Conservation (phyloP, 1,140 invertebrate genomes). For the Myzus persicae region DNA sequence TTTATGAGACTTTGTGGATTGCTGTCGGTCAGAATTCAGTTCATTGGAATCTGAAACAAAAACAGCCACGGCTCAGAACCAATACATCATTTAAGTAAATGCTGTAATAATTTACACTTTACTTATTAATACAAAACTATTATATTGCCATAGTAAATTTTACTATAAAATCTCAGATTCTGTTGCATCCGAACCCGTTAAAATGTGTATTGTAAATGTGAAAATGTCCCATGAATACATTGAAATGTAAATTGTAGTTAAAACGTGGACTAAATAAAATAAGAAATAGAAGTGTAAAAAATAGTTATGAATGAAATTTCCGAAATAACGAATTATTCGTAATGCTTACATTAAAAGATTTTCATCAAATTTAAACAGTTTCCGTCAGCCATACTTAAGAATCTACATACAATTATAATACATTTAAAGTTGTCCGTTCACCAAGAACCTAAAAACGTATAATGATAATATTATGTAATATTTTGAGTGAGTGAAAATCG, state of each 20-base stretch:
- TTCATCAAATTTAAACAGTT: neutral
- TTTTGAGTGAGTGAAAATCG: neutral
- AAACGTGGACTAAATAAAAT: neutral
- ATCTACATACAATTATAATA: neutral
- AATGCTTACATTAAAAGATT: neutral
- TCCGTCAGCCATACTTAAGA: neutral
- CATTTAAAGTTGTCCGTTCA: neutral
- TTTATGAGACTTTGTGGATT: neutral
- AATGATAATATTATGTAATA: neutral
- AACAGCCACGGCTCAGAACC: neutral
- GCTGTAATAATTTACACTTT: neutral
- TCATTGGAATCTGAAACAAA: neutral
- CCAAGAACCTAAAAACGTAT: neutral
- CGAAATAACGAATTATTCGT: neutral
- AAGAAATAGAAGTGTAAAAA: neutral
- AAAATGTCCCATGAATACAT: neutral
- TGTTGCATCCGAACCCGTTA: neutral
- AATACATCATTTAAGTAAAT: neutral
- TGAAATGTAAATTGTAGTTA: neutral
- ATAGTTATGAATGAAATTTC: neutral
- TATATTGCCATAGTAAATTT: too few relatives aligned
- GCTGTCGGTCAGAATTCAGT: neutral
- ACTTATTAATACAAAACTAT: neutral
- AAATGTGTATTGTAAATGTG: neutral
- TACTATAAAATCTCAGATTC: neutral